A percentile compares a stretch with the other conserved stretches of the same genome.
Conservation (phyloP, 2,888 invertebrate species). For the Rotaria macrura region DNA sequence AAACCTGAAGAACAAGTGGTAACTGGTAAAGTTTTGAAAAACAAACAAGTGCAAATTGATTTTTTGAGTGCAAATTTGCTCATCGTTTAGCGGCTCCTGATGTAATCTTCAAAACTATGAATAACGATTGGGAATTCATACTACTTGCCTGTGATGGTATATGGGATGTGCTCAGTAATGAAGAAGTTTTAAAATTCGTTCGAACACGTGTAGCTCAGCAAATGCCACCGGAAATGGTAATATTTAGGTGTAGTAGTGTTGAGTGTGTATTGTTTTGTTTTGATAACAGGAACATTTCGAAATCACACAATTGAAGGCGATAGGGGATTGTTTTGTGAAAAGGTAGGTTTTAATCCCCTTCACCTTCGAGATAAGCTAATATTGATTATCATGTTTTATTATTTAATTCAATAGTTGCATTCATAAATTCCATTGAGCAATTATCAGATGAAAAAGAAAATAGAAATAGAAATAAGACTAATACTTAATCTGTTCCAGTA, state of each 20-base stretch:
- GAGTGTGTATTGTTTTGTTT: too few relatives aligned
- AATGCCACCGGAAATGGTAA: slow-evolving; percentile 70
- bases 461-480: too few relatives aligned
- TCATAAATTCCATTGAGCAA: too few relatives aligned
- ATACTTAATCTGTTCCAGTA: too few relatives aligned
- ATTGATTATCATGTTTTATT: too few relatives aligned
- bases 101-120: slow-evolving; percentile 68
- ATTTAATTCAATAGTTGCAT: too few relatives aligned
- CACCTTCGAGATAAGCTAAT: too few relatives aligned
- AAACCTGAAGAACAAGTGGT: slow-evolving; percentile 87
- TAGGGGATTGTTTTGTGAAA: too few relatives aligned
- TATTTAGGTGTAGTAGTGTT: slow-evolving; percentile 30
- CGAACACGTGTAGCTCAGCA: slow-evolving; percentile 68
- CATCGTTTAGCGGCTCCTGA: slow-evolving; percentile 71
- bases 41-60: neutral
- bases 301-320: too few relatives aligned
- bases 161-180: slow-evolving; percentile 92
- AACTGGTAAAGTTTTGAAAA: slow-evolving; percentile 61
- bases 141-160: slow-evolving; percentile 95
- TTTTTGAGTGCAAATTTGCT: neutral
- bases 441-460: too few relatives aligned
- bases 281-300: too few relatives aligned
- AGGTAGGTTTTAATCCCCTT: too few relatives aligned
- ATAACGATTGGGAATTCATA: slow-evolving; percentile 85
- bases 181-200: slow-evolving; percentile 82